Evolutionary conservation across 2,888 invertebrate genomes (phyloP).

Genomic region (Eupelmus urozonus): DNA sequence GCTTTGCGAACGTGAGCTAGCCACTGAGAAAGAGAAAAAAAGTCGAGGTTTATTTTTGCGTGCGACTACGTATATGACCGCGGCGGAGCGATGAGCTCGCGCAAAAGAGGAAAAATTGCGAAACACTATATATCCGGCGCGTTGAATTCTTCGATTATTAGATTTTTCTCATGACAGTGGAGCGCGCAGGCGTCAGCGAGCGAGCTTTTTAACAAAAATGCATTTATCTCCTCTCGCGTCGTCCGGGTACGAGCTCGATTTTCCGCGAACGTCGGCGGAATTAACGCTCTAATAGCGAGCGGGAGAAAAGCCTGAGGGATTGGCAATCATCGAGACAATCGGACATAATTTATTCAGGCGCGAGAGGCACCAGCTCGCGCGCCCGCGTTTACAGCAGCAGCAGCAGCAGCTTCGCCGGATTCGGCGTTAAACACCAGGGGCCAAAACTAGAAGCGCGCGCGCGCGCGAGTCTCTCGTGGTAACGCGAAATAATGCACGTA

Average conservation of each 20-base stretch:
- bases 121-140: not conserved
- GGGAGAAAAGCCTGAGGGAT: not conserved
- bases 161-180: not conserved
- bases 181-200: no score
- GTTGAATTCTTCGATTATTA: constrained; percentile 7
- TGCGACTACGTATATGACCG: no score
- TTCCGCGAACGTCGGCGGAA: not conserved
- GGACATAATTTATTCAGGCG: constrained; percentile 35
- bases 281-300: not conserved
- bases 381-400: no score
- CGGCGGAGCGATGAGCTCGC: no score
- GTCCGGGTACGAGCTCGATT: not conserved
- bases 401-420: no score
- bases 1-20: no score
- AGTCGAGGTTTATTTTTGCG: constrained; percentile 25
- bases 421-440: no score
- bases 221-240: not conserved
- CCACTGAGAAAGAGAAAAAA: no score
- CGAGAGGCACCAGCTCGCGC: not conserved
- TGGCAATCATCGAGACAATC: constrained; percentile 40
- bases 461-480: constrained; percentile 11
- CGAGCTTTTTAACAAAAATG: constrained; percentile 1
- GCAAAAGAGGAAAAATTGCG: no score
- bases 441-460: not conserved
- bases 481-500: constrained; percentile 61